Percentiles rank a stretch among this genome's conserved stretches.
These are phyloP conservation scores for Buceros bicornis DNA, from an alignment of 2,797 vertebrate species.

Conservation along the genomic window DNA sequence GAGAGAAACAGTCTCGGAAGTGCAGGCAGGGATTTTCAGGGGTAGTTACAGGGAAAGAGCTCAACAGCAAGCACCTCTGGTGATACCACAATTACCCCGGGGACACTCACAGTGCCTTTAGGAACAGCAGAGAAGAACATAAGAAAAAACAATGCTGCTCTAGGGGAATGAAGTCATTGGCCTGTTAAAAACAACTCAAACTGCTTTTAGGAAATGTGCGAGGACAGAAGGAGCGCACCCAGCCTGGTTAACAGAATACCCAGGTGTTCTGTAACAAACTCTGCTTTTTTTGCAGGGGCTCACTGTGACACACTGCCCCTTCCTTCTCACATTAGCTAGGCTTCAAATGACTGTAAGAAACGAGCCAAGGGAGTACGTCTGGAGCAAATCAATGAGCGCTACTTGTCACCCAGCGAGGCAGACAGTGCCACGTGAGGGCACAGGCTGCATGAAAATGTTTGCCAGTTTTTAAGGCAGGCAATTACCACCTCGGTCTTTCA, in stretches of 20 bases:
- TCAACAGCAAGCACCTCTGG: neutral
- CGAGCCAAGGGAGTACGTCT: neutral
- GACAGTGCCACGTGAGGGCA: neutral
- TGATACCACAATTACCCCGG: neutral
- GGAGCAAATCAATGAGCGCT: neutral
- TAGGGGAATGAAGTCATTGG: neutral
- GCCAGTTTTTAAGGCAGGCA: conserved; percentile 23
- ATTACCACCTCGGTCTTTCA: conserved; percentile 46
- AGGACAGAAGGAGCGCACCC: neutral
- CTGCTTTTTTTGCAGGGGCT: too few species aligned
- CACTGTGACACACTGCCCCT: neutral
- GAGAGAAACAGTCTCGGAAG: neutral
- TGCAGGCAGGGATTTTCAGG: neutral
- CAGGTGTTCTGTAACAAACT: neutral
- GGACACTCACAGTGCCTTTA: neutral
- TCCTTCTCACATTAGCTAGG: neutral
- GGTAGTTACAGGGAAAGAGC: neutral
- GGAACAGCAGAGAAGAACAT: neutral
- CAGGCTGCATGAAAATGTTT: conserved; percentile 12
- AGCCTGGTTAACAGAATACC: neutral
- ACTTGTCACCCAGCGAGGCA: neutral
- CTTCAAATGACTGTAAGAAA: neutral
- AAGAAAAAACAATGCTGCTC: neutral
- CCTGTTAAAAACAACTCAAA: neutral
- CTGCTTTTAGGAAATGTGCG: neutral